Base-by-base conservation (phyloP, 2,113 vertebrate species). In the Lycaon pictus region DNA sequence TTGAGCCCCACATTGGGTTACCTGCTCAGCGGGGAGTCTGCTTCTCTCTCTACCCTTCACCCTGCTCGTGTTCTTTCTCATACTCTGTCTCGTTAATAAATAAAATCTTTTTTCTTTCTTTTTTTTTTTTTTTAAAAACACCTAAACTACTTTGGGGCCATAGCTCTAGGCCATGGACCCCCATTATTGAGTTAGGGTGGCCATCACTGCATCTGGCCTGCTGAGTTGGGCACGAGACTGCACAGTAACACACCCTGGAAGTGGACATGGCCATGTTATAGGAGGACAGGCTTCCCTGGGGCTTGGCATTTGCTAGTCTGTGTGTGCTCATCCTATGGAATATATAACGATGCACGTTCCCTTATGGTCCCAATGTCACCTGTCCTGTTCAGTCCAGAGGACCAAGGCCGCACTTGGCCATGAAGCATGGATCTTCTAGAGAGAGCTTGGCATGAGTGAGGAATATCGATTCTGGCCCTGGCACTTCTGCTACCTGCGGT, bases 371-470 rank as follows among this genome's bases (percentile, higher is more conserved):
- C 1, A 17, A 0, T 12, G 32, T 13, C 27, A 2, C 10, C 76
- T 25, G 3, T 88, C 58, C 60, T 2, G 0, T 69, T 79, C 51
- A 22, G 82, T 12, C 43, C 32, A 9, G 90, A 58, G 67, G 63
- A 11, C 20, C 11, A 35, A 71, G 84, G 80, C 69, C 32, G 2
- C n/a, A 4, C 37, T 51, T n/a, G 22, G 6, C 71, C 3, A 0
- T 0, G 23, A 43, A 55, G 55, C 25, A 6, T 0, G 0, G 37
- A 6, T 72, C 51, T 72, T 65, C 2, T 0, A 5, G 20, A 10
- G 55, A 27, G 35, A 87, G 56, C 53, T 29, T 29, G 4, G 32
- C 0, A 0, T 29, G 17, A 16, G 74, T 51, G 63, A 90, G 71
- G 74, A 72, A 12, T 10, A 13, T 29, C 6, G 72, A 48, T n/a